Conservation (phyloP, 1,140 invertebrate species). For the Drosophila auraria region DNA sequence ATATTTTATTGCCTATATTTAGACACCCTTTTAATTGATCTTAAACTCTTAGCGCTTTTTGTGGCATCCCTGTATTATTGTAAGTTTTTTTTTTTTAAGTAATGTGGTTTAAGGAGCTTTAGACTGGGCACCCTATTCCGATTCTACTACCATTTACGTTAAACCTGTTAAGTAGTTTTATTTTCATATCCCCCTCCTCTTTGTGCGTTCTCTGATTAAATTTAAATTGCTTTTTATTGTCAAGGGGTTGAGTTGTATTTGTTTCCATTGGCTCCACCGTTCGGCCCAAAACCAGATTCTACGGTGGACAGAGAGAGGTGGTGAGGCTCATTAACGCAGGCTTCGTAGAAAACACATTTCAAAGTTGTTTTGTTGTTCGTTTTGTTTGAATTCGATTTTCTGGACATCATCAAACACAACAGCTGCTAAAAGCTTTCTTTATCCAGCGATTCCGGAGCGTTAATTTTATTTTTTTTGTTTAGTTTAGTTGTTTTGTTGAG, state of each 20-base stretch:
- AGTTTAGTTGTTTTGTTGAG: constrained; percentile 27
- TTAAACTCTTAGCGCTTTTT: background rate
- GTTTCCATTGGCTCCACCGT: constrained; percentile 13
- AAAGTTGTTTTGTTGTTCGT: constrained; percentile 32
- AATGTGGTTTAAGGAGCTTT: background rate
- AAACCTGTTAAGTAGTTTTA: constrained; percentile 42
- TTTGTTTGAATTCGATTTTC: constrained; percentile 24
- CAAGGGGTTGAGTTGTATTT: constrained; percentile 20
- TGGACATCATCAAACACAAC: constrained; percentile 38
- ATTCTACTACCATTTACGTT: constrained; percentile 7
- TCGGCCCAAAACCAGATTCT: constrained; percentile 46
- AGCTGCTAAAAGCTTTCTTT: constrained; percentile 46
- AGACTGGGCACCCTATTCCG: background rate
- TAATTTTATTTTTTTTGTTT: constrained; percentile 23
- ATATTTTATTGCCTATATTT: background rate
- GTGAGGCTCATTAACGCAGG: constrained; percentile 21
- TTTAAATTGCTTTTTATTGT: constrained; percentile 58
- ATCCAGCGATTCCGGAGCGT: constrained; percentile 38
- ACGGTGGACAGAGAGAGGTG: background rate
- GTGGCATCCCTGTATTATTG: too few relatives aligned
- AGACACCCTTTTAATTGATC: background rate
- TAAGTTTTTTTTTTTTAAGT: background rate
- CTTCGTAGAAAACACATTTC: constrained; percentile 35
- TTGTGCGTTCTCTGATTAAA: constrained; percentile 47
- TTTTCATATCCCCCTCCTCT: constrained; percentile 11